Base-by-base conservation (phyloP, 2,113 vertebrate genomes). In the Silurus glanis region DNA sequence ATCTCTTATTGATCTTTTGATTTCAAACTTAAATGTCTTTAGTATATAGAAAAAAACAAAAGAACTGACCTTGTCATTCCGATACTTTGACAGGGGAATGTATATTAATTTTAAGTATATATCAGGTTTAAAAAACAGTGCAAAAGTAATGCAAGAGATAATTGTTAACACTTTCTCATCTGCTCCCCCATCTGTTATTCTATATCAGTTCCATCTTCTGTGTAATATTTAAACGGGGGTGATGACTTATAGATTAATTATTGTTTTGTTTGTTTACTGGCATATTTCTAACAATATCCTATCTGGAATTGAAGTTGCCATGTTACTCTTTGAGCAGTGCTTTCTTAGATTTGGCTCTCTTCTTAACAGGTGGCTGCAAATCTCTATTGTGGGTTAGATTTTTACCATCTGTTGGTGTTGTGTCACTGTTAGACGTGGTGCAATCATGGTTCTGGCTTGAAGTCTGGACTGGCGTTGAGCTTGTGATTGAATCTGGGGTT, bases 331-430 rank as follows among this genome's bases (percentile, higher is more conserved):
- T 87, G 82, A 91, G 69, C 0, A 76, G 90, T 80, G 89, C 84
- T 92, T 92, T 94, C 87, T 92, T 94, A 83, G 92, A 89, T 91
- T 94, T 95, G 83, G 85, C 91, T 90, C 92, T 90, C 91, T 92
- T 93, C 87, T 89, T 91, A 80, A 90, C 9, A 3, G 89, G 89
- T 28, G 88, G 86, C 45, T 85, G 85, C 56, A 90, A 87, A 84
- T 93, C 92, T 93, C 89, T 94, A 88, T 91, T 91, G 84, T 91
- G 92, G 86, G 76, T 87, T 78, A 87, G 87, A 88, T 82, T 86
- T 80, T 75, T 88, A 85, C 88, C 91, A 88, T 94, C 91, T 71
- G 64, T 87, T 83, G 86, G 83, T 80, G 83, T 69, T 23, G 91
- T 87, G 84, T 89, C 86, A 83, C 92, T 89, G 87, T 89, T 89